A percentile compares a stretch with the other conserved stretches of the same genome.
phyloP scores from a whole-genome alignment of 2,797 vertebrate species.

The Micrastur ruficollis region DNA sequence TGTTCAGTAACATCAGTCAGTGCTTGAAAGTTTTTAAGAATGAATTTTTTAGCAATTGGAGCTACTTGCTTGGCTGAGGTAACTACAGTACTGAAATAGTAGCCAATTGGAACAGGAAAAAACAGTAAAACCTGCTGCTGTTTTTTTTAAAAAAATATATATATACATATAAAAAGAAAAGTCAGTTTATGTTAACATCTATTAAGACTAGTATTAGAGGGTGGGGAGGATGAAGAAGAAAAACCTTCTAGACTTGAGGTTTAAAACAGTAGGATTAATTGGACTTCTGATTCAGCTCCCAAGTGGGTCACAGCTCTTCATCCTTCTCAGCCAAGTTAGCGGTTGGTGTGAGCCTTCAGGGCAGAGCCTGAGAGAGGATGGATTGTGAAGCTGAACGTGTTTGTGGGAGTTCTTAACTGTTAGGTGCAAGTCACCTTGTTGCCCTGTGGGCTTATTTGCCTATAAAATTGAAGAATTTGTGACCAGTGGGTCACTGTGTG shows the following conservation, averaged over 20 bases:
- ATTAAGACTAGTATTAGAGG: not conserved
- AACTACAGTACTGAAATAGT: not conserved
- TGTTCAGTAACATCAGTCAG: not conserved
- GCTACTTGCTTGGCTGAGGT: not conserved
- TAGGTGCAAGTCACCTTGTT: not conserved
- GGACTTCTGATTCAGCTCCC: not conserved
- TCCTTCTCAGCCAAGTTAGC: not conserved
- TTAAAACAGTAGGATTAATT: not conserved
- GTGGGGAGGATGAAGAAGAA: not conserved
- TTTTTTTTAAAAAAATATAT: not conserved
- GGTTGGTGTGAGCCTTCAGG: not conserved
- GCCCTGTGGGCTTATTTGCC: not conserved
- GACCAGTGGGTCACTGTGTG: no score
- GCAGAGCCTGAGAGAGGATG: not conserved
- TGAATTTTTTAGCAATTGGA: not conserved
- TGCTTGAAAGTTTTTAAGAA: not conserved
- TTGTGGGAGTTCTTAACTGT: not conserved
- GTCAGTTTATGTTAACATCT: not conserved
- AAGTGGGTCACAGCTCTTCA: not conserved
- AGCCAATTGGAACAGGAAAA: not conserved
- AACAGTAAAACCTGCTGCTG: not conserved
- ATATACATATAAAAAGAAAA: not conserved
- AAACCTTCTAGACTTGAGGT: not conserved
- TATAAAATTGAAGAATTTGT: not conserved
- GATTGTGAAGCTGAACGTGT: no score